Evolutionary conservation across 2,797 vertebrate species (phyloP), one percentile per base, ranked within the genome.

Genomic region (Enteromius paludinosus): DNA sequence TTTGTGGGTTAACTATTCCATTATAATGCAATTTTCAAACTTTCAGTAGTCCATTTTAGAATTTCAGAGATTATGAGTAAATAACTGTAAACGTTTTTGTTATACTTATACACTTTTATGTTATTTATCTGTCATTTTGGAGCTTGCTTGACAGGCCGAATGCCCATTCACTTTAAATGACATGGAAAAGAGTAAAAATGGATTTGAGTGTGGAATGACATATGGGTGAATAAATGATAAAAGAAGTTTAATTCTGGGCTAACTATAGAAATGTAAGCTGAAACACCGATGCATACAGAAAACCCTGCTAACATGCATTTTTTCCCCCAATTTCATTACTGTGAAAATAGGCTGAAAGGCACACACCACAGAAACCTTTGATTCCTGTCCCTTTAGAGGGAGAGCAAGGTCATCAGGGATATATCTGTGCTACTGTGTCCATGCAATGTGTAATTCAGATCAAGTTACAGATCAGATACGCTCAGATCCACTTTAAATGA

Each of bases 221-320:
- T 56, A 4, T 56, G 20, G 20, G 35, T n/a, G 7, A 74, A 38
- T 23, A 56, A 72, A 41, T 3, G 11, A 72, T 52, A 47, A 56
- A 14, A 5, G 30, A 65, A 23, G 14, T 4, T 23, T 33, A 7
- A 74, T 56, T 23, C 33, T 23, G 28, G 20, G 49, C 33, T 11
- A 38, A 74, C 49, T 38, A 23, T 25, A n/a, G 20, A 56, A 56
- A 38, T 71, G 78, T 80, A 80, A 43, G 25, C 54, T 43, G 35
- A 79, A 56, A 30, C 23, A 54, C 49, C 45, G 9, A 79, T n/a
- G 35, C 65, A 30, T 54, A 38, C 15, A 28, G 17, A 38, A 18
- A 65, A 15, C 23, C 28, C 20, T 3, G 14, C n/a, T 54, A 33
- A 45, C 38, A 71, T 33, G 66, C 66, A 33, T 3, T 30, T 15